phyloP scores from a whole-genome alignment of 2,797 vertebrate genomes.

The Synaphobranchus kaupii region DNA sequence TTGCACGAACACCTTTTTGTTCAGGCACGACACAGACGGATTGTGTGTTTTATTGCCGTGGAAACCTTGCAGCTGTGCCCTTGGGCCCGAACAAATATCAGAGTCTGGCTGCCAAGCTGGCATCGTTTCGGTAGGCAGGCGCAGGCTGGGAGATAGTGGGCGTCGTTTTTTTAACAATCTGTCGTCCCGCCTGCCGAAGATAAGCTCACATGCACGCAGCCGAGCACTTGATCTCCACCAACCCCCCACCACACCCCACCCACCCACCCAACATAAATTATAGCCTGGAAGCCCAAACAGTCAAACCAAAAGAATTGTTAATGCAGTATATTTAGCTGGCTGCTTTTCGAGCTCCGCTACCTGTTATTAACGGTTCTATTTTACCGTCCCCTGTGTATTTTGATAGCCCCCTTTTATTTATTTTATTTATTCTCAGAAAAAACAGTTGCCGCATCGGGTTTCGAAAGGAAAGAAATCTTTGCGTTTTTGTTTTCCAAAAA shows the following conservation, averaged over 20 bases:
- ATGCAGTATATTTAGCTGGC: not conserved
- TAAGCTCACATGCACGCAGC: not conserved
- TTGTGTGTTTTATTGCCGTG: not conserved
- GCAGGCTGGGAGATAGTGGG: not conserved
- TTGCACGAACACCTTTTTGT: not conserved
- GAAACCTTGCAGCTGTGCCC: slow-evolving; percentile 22
- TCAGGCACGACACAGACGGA: not conserved
- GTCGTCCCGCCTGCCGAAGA: not conserved
- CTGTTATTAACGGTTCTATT: not conserved
- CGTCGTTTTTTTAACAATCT: not conserved
- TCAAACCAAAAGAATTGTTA: not conserved
- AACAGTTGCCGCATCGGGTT: not conserved
- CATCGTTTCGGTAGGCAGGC: not conserved
- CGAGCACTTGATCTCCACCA: not conserved
- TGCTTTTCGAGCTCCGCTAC: not conserved
- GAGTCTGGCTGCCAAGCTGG: not conserved
- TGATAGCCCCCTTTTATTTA: not conserved
- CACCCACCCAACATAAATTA: not conserved
- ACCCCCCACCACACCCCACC: not conserved
- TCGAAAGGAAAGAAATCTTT: not conserved
- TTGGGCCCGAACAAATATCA: not conserved
- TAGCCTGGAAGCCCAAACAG: not conserved
- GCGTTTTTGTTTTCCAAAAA: not conserved
- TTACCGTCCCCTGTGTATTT: not conserved
- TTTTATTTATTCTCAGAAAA: not conserved